phyloP scores from a whole-genome alignment of 37 sponge, comb jelly and placozoan species.

The Chondrosia reniformis region DNA sequence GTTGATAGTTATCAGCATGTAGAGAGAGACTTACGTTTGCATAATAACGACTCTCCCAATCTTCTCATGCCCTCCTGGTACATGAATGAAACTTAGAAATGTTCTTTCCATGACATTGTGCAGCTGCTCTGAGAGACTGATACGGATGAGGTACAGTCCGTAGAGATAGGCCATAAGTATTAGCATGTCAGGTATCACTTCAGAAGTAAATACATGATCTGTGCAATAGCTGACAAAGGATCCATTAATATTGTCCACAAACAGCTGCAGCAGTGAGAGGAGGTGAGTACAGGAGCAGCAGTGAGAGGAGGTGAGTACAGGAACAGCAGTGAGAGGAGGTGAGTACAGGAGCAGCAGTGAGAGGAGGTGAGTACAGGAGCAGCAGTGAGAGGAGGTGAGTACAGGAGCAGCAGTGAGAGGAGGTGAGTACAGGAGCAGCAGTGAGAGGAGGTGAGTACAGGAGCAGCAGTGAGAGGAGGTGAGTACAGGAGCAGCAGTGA shows the following conservation, averaged over 20 bases:
- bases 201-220: slow-evolving; percentile 45
- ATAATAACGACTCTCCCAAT: not conserved
- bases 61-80: not conserved
- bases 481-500: too few species aligned
- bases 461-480: too few species aligned
- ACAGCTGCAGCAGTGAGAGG: not conserved
- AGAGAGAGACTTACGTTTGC: slow-evolving; percentile 4
- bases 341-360: too few species aligned
- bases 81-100: slow-evolving; percentile 7
- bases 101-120: not conserved
- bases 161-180: slow-evolving; percentile 53
- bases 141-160: slow-evolving; percentile 65
- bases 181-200: slow-evolving; percentile 64
- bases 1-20: too few species aligned
- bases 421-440: too few species aligned
- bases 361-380: too few species aligned
- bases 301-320: not conserved
- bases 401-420: too few species aligned
- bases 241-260: not conserved
- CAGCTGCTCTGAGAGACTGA: not conserved
- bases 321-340: not conserved
- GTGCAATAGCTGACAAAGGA: too few species aligned
- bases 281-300: not conserved
- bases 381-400: too few species aligned
- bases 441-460: too few species aligned